These are phyloP conservation scores for Phymanthus crucifer DNA, from an alignment of 92 coral and sea anemone species.

Conservation along the genomic window DNA sequence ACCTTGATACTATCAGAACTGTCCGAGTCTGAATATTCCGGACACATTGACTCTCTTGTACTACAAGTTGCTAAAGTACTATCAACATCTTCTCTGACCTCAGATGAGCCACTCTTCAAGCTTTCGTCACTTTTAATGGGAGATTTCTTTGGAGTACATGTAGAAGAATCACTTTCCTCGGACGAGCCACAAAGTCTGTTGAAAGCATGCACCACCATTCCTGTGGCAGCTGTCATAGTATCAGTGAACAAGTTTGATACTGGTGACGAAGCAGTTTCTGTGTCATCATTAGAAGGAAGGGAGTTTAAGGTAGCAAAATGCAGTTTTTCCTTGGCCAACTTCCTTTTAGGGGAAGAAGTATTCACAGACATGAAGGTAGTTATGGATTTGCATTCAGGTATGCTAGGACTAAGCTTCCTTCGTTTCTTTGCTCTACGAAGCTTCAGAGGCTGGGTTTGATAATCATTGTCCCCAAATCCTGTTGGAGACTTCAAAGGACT, in stretches of 20 bases:
- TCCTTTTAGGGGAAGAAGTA: conserved; percentile 17
- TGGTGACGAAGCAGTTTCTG: not conserved
- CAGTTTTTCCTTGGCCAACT: not conserved
- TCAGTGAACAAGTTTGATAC: not conserved
- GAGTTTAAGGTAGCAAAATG: not conserved
- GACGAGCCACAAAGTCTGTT: conserved; percentile 14
- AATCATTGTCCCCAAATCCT: not conserved
- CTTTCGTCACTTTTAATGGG: not conserved
- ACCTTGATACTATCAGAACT: conserved; percentile 23
- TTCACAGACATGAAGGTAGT: conserved; percentile 5
- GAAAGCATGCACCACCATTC: conserved; percentile 14
- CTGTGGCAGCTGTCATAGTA: conserved; percentile 4
- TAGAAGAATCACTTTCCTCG: not conserved
- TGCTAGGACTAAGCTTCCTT: conserved; percentile 8
- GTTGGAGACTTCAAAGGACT: not conserved
- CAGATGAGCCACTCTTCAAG: not conserved
- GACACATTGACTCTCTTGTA: no score
- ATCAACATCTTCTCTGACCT: not conserved
- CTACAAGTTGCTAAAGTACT: not conserved
- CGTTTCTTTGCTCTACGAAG: not conserved
- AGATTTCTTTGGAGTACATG: not conserved
- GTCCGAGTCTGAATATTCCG: conserved; percentile 30
- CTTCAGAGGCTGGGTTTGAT: not conserved
- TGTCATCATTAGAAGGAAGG: not conserved
- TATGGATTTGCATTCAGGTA: conserved; percentile 9